phyloP scores from a whole-genome alignment of 1,140 invertebrate species.

The Zaprionus camerounensis region DNA sequence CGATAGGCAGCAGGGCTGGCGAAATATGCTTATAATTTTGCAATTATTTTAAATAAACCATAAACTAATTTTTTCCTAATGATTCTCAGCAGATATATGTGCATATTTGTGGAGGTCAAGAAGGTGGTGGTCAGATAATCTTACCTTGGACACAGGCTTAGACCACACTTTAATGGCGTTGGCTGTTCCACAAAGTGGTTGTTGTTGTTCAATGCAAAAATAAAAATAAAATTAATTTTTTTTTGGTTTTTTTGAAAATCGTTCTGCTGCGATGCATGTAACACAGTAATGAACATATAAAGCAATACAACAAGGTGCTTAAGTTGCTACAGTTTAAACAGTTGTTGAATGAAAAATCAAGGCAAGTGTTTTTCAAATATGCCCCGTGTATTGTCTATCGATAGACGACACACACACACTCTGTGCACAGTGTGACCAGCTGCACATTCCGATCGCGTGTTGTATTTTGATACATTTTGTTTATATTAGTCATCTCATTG shows the following conservation, averaged over 20 bases:
- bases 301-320: not conserved
- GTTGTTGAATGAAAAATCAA: conserved; percentile 24
- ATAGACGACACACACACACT: not conserved
- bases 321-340: not conserved
- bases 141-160: conserved; percentile 40
- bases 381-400: not conserved
- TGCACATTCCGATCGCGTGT: conserved; percentile 21
- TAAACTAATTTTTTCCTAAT: not conserved
- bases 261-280: conserved; percentile 35
- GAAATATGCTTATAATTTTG: conserved; percentile 1
- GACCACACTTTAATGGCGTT: conserved; percentile 24
- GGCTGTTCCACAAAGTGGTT: not conserved
- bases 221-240: conserved; percentile 16
- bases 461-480: not conserved
- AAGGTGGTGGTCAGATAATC: conserved; percentile 28
- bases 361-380: conserved; percentile 21
- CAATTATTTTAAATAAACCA: not conserved
- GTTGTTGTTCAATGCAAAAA: conserved; percentile 4
- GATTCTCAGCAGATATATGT: not conserved
- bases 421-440: not conserved
- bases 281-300: conserved; percentile 35
- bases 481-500: not conserved
- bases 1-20: conserved; percentile 5
- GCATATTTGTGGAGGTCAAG: not conserved
- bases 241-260: conserved; percentile 25